Evolutionary conservation across 2,888 invertebrate genomes (phyloP), one percentile per base, ranked within the genome.

Genomic region (Cerastis leucographa): DNA sequence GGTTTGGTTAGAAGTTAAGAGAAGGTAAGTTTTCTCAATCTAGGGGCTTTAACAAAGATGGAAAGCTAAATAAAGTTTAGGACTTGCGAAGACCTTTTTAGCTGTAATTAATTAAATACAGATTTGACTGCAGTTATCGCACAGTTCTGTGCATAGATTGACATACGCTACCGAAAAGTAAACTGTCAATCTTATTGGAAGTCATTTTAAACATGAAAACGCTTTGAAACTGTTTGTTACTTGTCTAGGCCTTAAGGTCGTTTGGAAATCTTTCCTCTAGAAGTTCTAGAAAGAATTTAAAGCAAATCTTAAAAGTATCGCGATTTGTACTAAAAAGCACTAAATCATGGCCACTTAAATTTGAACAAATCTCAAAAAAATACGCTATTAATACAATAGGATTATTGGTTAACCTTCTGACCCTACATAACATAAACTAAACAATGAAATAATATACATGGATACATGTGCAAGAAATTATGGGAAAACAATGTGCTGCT

Each of bases 401-500:
- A 74, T 67, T 78, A 74, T 72, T 72, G 74, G 70, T 61, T 64
- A 59, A 80, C 74, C 74, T 72, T 72, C 78, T 42, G 40, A 69
- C 46, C 69, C 64, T 66, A 46, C 64, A 74, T 78, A 85, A 81
- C 78, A 85, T 77, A 67, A 78, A 77, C 76, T 61, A 71, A 46
- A 61, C 72, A 83, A 82, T 82, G 65, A 62, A 85, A 84, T 82
- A 82, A 82, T 82, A 82, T 54, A 85, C 83, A 85, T 44, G 9
- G 12, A 5, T 75, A 77, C 84, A 74, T 84, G 67, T 71, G 83
- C 61, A 65, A 66, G 74, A 72, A 46, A 74, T 72, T 74, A 85
- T 82, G 85, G 59, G 85, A 71, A 67, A 82, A 85, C 83, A 75
- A 82, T 73, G 68, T 73, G 65, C 11, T 78, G 56, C n/a, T 62